Evolutionary conservation across 1,140 invertebrate species (phyloP), one percentile per base, ranked within the genome.

Genomic region (Cepaea nemoralis): DNA sequence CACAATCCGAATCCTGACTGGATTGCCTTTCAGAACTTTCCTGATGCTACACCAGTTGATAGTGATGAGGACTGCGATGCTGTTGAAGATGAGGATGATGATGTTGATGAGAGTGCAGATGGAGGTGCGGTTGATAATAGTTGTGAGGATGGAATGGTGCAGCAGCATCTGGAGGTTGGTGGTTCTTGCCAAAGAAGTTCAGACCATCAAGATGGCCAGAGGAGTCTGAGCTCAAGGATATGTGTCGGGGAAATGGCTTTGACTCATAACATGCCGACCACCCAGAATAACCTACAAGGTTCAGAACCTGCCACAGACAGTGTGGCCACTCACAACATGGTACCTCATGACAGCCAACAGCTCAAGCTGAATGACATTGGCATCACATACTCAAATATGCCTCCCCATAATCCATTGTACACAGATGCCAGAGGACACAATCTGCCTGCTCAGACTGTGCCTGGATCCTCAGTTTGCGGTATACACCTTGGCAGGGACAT

Each of bases 21-120:
- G 75, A 77, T 77, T 39, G 75, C 75, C n/a, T 77, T 77, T 45
- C 50, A 77, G 24, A n/a, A 63, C 42, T 59, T 39, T 27, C 42
- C 39, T 3, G 33, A 40, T 42, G 69, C 19, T 70, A 22, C 27
- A 40, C 16, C 19, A 40, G 69, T 22, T 70, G 69, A 70, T 22
- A 70, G 10, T 70, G 69, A n/a, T 40, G 69, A 39, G 22, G 50
- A 24, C 22, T 55, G 50, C 10, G 19, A 70, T 70, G 63, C 12
- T 33, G 6, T 14, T n/a, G 24, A 27, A 14, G 24, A 66, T 27
- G 63, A 27, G 63, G 31, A 12, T 66, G 69, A 2, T 39, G 39
- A 40, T 40, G 69, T 22, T 40, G 35, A 40, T 39, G 69, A n/a
- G 40, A 24, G 69, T 22, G 39, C 10, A n/a, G 33, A 19, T 31